Evolutionary conservation across 2,113 vertebrate genomes (phyloP).

Genomic region (Heteronetta atricapilla): DNA sequence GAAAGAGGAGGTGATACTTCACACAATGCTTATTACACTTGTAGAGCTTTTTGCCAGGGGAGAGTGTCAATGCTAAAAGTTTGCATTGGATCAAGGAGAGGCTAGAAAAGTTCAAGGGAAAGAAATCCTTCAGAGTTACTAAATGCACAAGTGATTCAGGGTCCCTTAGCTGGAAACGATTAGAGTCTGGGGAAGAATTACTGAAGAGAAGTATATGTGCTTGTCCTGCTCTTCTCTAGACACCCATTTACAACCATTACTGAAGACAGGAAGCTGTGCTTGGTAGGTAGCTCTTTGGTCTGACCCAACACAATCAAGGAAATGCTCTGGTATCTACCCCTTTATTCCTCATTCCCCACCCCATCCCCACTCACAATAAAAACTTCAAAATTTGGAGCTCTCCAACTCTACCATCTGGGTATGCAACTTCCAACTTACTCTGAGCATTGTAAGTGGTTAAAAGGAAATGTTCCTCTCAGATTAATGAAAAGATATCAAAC

Average conservation of each 20-base stretch:
- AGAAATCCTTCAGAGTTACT: background rate
- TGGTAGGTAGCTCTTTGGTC: background rate
- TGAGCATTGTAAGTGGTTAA: background rate
- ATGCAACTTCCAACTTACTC: background rate
- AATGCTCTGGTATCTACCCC: background rate
- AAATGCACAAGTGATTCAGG: background rate
- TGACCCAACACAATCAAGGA: background rate
- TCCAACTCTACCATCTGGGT: background rate
- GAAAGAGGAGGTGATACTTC: background rate
- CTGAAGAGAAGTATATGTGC: fast-evolving
- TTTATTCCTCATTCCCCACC: background rate
- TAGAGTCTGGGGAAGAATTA: background rate
- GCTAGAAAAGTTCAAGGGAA: background rate
- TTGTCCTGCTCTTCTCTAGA: background rate
- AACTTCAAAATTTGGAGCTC: background rate
- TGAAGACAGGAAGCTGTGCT: background rate
- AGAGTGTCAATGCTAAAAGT: background rate
- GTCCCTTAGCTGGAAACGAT: background rate
- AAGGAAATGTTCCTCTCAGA: background rate
- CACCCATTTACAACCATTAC: background rate
- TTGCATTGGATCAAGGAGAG: background rate
- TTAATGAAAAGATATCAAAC: background rate
- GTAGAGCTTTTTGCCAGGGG: background rate
- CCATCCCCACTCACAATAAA: background rate
- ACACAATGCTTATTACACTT: background rate